A percentile compares a stretch with the other conserved stretches of the same genome.
These are phyloP conservation scores for Acrossocheilus fasciatus DNA, from an alignment of 2,797 vertebrate genomes.

Conservation along the genomic window DNA sequence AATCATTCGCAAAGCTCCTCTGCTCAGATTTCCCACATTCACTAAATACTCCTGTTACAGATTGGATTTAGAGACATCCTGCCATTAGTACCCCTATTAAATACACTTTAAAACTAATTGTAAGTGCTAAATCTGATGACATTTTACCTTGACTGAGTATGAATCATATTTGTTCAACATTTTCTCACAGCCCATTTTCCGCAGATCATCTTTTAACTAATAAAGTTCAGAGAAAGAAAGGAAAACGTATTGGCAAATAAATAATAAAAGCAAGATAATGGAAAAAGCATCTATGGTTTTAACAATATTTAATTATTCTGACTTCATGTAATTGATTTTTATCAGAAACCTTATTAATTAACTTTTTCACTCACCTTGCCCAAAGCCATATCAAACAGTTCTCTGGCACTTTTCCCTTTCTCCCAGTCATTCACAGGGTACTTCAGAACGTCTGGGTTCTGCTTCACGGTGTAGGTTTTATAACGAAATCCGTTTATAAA, in stretches of 20 bases:
- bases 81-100: not conserved
- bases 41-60: slow-evolving; percentile 79
- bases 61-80: not conserved
- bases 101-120: not conserved
- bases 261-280: not conserved
- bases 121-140: not conserved
- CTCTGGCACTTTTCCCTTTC: slow-evolving; percentile 71
- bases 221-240: not conserved
- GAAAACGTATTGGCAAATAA: not conserved
- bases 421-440: slow-evolving; percentile 75
- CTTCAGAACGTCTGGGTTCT: slow-evolving; percentile 78
- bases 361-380: slow-evolving; percentile 71
- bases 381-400: slow-evolving; percentile 79
- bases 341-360: not conserved
- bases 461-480: slow-evolving; percentile 72
- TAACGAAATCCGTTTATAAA: slow-evolving; percentile 74
- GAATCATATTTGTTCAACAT: slow-evolving; percentile 78
- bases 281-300: not conserved
- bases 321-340: no score
- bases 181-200: slow-evolving; percentile 70
- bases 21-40: slow-evolving; percentile 82
- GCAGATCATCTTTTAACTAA: slow-evolving; percentile 78
- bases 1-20: slow-evolving; percentile 80
- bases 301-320: not conserved
- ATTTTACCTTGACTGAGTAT: slow-evolving; percentile 80